Conservation (phyloP, 2,797 vertebrate genomes). For the Columba guinea region DNA sequence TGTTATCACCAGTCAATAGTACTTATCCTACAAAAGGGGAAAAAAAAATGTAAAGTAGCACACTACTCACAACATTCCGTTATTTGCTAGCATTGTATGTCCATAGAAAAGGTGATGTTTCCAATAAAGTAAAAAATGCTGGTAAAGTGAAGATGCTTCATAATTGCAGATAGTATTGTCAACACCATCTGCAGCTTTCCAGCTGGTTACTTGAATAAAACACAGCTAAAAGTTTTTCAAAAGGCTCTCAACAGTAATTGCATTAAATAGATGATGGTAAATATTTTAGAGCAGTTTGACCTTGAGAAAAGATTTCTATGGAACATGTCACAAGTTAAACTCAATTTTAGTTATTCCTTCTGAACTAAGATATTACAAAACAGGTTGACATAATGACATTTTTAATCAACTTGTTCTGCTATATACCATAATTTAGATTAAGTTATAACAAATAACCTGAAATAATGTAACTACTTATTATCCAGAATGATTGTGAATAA, state of each 20-base stretch:
- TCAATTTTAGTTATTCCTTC: not conserved
- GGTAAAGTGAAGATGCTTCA: not conserved
- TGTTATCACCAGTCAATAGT: not conserved
- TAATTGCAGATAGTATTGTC: slow-evolving; percentile 1
- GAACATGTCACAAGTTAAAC: not conserved
- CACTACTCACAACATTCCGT: not conserved
- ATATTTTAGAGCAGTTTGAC: slow-evolving; percentile 78
- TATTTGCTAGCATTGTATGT: not conserved
- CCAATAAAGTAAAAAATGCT: not conserved
- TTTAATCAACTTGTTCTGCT: not conserved
- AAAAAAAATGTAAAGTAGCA: not conserved
- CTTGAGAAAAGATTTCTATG: slow-evolving; percentile 64
- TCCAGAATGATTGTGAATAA: not conserved
- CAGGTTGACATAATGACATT: not conserved
- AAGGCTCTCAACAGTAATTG: slow-evolving; percentile 79
- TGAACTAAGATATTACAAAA: not conserved
- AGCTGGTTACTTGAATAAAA: slow-evolving; percentile 80
- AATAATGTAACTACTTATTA: not conserved
- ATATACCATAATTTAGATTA: not conserved
- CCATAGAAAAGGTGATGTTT: not conserved
- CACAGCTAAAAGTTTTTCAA: slow-evolving; percentile 70
- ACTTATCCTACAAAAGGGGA: not conserved
- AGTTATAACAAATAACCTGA: not conserved
- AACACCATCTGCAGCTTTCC: slow-evolving; percentile 81
- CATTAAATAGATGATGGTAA: slow-evolving; percentile 80